Evolutionary conservation across 1,140 invertebrate species (phyloP), one percentile per base, ranked within the genome.

Genomic region (Apis laboriosa): DNA sequence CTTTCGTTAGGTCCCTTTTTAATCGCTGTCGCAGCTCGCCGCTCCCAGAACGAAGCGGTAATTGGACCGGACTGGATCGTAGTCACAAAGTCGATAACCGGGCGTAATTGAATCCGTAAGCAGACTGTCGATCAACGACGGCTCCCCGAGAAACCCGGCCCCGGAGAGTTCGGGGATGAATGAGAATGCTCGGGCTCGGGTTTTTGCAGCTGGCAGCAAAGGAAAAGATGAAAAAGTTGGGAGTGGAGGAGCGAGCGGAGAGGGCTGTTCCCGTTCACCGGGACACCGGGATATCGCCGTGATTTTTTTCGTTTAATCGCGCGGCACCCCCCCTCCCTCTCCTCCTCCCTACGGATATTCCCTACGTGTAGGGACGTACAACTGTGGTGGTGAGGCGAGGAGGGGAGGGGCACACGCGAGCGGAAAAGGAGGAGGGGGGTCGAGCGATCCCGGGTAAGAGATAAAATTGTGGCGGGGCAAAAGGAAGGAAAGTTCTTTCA

Each of bases 101-200:
- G 80, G 58, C 73, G 86, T 88, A 88, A 88, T 89, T 88, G 88
- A 89, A 89, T 89, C 81, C 67, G 82, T 84, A 86, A 89, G 88
- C 88, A 89, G 84, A 75, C 80, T 82, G 80, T 88, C 86, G 84
- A 88, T 88, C 83, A 83, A 81, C 82, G n/a, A 43, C 34, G 13
- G 63, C 53, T 66, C 73, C 77, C 66, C 61, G 64, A 56, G 74
- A 73, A 76, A 64, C 64, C n/a, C 24, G 55, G 15, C 55, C 15
- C 55, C 55, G 17, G 0, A n/a, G n/a, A 49, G 75, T 63, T 74
- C 63, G 77, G 70, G 28, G 64, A 67, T 67, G 64, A 67, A 67
- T 67, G 64, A 67, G 63, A 64, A 64, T 64, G 63, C 17, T 17
- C 34, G 34, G 56, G 24, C 19, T 60, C 43, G 28, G 73, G 34